phyloP scores from a whole-genome alignment of 2,888 invertebrate species.

The Melanophora roralis region DNA sequence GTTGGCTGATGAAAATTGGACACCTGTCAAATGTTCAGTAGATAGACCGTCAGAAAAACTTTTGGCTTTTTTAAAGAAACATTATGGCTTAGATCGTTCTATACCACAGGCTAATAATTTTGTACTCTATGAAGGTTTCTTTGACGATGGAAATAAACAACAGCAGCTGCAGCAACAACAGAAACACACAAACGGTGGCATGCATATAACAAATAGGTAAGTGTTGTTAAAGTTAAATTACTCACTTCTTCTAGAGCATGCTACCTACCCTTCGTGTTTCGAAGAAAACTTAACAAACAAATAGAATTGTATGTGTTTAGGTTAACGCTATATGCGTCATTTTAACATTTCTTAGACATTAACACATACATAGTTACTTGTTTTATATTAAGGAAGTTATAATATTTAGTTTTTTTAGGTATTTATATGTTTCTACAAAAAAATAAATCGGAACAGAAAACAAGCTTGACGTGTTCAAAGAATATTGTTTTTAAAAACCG shows the following conservation, averaged over 20 bases:
- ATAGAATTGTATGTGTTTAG: conserved; percentile 29
- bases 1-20: conserved; percentile 84
- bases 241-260: conserved; percentile 17
- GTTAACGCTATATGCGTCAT: conserved; percentile 49
- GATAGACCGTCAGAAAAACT: conserved; percentile 96
- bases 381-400: conserved; percentile 34
- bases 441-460: conserved; percentile 14
- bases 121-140: conserved; percentile 90
- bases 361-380: no score
- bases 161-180: conserved; percentile 65
- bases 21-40: conserved; percentile 88
- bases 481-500: conserved; percentile 52
- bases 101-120: conserved; percentile 93
- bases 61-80: conserved; percentile 88
- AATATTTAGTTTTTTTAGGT: conserved; percentile 41
- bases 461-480: conserved; percentile 51
- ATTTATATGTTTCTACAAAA: background rate
- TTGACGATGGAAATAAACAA: conserved; percentile 74
- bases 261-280: background rate
- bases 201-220: conserved; percentile 76
- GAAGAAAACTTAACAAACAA: background rate
- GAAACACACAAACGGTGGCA: conserved; percentile 67
- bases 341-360: conserved; percentile 3
- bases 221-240: conserved; percentile 48
- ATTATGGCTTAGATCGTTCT: conserved; percentile 83